A percentile compares a stretch with the other conserved stretches of the same genome.
phyloP scores from a whole-genome alignment of 2,888 invertebrate species.

The Cremastinae sp. region DNA sequence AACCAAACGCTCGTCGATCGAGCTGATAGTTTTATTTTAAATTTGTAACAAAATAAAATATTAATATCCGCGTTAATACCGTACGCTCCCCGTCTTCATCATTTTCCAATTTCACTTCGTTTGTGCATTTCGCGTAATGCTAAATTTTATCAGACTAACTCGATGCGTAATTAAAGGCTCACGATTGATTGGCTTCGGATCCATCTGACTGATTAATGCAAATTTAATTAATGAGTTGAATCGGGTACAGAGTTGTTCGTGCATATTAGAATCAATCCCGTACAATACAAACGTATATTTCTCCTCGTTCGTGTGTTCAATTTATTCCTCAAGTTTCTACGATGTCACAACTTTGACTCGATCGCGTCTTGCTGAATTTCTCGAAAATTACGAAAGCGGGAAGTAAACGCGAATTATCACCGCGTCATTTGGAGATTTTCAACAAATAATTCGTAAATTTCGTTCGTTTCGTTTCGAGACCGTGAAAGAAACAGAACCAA shows the following conservation, averaged over 20 bases:
- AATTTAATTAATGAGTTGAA: slow-evolving; percentile 69
- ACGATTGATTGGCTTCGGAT: slow-evolving; percentile 65
- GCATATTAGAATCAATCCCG: slow-evolving; percentile 61
- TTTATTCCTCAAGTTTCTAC: slow-evolving; percentile 61
- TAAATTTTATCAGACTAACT: slow-evolving; percentile 46
- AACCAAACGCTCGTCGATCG: too few relatives aligned
- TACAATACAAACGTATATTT: slow-evolving; percentile 28
- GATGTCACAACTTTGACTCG: too few relatives aligned
- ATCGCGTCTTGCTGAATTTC: too few relatives aligned
- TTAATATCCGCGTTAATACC: slow-evolving; percentile 10
- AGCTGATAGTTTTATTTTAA: too few relatives aligned
- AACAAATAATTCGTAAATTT: too few relatives aligned
- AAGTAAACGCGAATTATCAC: too few relatives aligned
- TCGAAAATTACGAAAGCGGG: too few relatives aligned
- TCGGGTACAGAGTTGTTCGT: slow-evolving; percentile 61
- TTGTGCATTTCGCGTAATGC: slow-evolving; percentile 15
- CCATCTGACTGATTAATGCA: slow-evolving; percentile 69
- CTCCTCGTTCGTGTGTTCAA: slow-evolving; percentile 56
- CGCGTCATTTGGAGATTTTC: too few relatives aligned
- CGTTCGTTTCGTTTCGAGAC: too few relatives aligned
- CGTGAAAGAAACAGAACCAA: too few relatives aligned
- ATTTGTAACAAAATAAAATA: too few relatives aligned
- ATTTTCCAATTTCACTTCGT: neutral
- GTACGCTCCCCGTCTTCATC: neutral
- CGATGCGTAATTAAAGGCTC: slow-evolving; percentile 63